These are phyloP conservation scores for Jordanella pulchra DNA, from an alignment of 2,797 vertebrate species.

Conservation along the genomic window DNA sequence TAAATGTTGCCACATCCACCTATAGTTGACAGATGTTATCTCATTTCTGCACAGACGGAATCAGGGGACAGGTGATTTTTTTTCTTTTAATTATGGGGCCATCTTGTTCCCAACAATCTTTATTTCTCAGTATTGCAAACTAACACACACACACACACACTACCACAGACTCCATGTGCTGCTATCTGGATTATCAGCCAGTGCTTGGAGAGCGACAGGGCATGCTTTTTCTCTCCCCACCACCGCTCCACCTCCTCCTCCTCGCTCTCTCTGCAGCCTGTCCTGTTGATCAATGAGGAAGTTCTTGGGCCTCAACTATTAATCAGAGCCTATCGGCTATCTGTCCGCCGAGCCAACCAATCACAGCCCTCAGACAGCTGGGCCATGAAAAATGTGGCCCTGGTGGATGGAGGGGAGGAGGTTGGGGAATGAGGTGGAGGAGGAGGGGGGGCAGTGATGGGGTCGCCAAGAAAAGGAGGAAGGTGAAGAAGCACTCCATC, in stretches of 20 bases:
- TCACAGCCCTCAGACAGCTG: slow-evolving; percentile 80
- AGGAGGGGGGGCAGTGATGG: slow-evolving; percentile 16
- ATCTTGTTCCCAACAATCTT: slow-evolving; percentile 34
- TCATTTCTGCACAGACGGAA: slow-evolving; percentile 11
- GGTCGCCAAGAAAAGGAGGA: slow-evolving; percentile 45
- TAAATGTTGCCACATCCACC: slow-evolving; percentile 34
- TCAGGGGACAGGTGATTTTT: slow-evolving; percentile 10
- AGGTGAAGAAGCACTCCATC: slow-evolving; percentile 73
- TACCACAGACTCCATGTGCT: slow-evolving; percentile 32
- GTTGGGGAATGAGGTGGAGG: slow-evolving; percentile 18
- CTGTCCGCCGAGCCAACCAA: slow-evolving; percentile 84
- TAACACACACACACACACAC: slow-evolving; percentile 38
- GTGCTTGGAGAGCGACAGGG: slow-evolving; percentile 69
- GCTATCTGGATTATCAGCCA: slow-evolving; percentile 72
- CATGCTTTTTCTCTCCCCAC: slow-evolving; percentile 71
- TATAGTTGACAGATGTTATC: slow-evolving; percentile 41
- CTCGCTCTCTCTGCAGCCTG: slow-evolving; percentile 60
- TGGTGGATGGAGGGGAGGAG: slow-evolving; percentile 50
- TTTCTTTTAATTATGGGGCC: slow-evolving; percentile 7
- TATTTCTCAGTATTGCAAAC: slow-evolving; percentile 36
- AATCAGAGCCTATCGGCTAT: slow-evolving; percentile 86
- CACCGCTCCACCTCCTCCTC: slow-evolving; percentile 21
- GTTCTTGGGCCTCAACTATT: slow-evolving; percentile 83
- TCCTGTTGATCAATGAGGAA: slow-evolving; percentile 85
- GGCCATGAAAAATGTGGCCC: slow-evolving; percentile 82